A percentile compares a stretch with the other conserved stretches of the same genome.
These are phyloP conservation scores for Chloroclysta siterata DNA, from an alignment of 2,888 invertebrate species.

Conservation along the genomic window DNA sequence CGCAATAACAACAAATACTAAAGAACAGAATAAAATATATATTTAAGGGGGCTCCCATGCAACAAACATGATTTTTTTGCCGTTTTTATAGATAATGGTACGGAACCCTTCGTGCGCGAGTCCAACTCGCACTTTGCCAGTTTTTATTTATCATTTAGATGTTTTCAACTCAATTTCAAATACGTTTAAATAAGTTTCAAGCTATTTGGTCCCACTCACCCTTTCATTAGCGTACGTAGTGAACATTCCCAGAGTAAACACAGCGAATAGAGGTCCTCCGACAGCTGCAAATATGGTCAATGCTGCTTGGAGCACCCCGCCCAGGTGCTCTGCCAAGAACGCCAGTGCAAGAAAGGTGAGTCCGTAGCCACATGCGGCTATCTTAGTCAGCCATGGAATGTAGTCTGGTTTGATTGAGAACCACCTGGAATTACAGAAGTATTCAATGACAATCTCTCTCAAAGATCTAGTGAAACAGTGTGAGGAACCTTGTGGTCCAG, in stretches of 20 bases:
- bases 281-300: constrained; percentile 94
- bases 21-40: no score
- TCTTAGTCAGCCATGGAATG: constrained; percentile 85
- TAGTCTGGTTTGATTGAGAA: constrained; percentile 59
- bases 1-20: no score
- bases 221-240: constrained; percentile 89
- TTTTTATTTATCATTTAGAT: no score
- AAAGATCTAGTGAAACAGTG: no score
- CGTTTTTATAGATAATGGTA: no score
- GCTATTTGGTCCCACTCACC: constrained; percentile 64
- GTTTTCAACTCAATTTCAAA: no score
- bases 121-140: no score
- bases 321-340: constrained; percentile 92
- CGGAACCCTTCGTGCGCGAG: no score
- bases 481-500: no score
- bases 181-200: background rate
- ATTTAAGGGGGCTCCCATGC: no score
- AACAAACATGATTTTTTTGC: no score
- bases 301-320: constrained; percentile 93
- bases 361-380: constrained; percentile 90
- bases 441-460: background rate
- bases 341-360: constrained; percentile 91
- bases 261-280: constrained; percentile 93
- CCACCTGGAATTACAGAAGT: constrained; percentile 56
- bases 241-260: constrained; percentile 95